Evolutionary conservation across 1,140 invertebrate genomes (phyloP), one percentile per base, ranked within the genome.

Genomic region (Eupeodes corollae): DNA sequence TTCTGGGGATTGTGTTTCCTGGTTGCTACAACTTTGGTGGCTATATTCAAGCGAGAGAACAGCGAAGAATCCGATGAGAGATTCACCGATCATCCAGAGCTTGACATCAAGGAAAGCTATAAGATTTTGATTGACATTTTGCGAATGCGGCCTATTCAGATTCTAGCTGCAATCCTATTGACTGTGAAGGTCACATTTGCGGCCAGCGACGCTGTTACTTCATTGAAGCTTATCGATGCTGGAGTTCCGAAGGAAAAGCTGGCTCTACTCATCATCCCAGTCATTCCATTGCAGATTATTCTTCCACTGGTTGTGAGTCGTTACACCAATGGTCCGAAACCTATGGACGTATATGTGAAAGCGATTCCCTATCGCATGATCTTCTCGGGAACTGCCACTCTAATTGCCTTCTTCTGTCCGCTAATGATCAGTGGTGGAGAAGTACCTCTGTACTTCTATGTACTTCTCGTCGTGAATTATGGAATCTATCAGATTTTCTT

Each of bases 1-100:
- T 96, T 98, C 63, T 99, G 95, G 94, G 92, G 91, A 16, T 79
- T 89, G 60, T 72, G 89, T 1, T 99, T 99, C 69, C 73, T 98
- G 18, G 57, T 91, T 1, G 84, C 85, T 1, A 99, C 97, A 1
- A 93, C 91, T 1, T 53, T 97, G 0, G 83, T 99, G 13, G 85
- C 86, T 16, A 48, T 97, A 3, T 78, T 98, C 0, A 99, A 99
- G 73, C 77, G 76, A 48, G 96, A 99, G 72, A 76, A 79, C 54
- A 64, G 68, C 39, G 68, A 61, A 38, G 70, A 66, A 50, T 52
- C 52, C 34, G 70, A 59, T 44, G 56, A 67, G 49, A 63, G 69
- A 54, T 52, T 63, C 62, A 60, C 54, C 46, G 59, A 69, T 54
- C 69, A 81, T 61, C 66, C 72, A 52, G 74, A 68, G 68, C 77